Conservation (phyloP, 30 jellyfish, hydroid and myxozoan species). For the Pelagia noctiluca region DNA sequence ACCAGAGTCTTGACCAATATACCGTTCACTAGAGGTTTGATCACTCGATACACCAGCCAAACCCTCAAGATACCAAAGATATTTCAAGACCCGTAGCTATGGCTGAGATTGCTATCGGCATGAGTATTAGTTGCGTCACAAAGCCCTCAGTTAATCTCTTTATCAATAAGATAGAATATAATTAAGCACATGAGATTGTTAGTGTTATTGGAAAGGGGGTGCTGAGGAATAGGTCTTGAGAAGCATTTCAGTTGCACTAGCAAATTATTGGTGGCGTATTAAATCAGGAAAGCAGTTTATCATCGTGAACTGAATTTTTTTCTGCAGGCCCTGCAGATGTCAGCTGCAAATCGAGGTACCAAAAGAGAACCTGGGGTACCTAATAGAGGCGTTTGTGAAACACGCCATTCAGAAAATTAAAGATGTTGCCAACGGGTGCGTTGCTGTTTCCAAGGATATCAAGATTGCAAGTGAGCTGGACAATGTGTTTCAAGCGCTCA, state of each 20-base stretch:
- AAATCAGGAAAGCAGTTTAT: too few species aligned
- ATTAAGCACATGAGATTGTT: background rate
- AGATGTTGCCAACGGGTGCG: conserved; percentile 31
- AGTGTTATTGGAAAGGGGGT: background rate
- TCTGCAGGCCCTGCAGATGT: conserved; percentile 55
- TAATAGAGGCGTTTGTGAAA: conserved; percentile 52
- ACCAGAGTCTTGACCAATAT: too few species aligned
- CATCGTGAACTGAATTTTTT: background rate
- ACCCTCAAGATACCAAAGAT: too few species aligned
- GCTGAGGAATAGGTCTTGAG: background rate
- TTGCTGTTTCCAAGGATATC: conserved; percentile 16
- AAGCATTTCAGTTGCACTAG: background rate
- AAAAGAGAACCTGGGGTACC: conserved; percentile 28
- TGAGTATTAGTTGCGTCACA: too few species aligned
- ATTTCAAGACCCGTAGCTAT: too few species aligned
- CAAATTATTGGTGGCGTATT: background rate
- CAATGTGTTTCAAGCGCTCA: conserved; percentile 86
- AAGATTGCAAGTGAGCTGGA: conserved; percentile 63
- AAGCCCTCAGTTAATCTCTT: background rate
- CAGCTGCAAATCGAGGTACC: conserved; percentile 17
- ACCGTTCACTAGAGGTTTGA: too few species aligned
- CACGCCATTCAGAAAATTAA: conserved; percentile 62
- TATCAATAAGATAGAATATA: too few species aligned
- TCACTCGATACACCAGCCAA: too few species aligned
- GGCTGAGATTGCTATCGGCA: too few species aligned